Evolutionary conservation across 2,113 vertebrate species (phyloP), one percentile per base, ranked within the genome.

Genomic region (Engystomops pustulosus): DNA sequence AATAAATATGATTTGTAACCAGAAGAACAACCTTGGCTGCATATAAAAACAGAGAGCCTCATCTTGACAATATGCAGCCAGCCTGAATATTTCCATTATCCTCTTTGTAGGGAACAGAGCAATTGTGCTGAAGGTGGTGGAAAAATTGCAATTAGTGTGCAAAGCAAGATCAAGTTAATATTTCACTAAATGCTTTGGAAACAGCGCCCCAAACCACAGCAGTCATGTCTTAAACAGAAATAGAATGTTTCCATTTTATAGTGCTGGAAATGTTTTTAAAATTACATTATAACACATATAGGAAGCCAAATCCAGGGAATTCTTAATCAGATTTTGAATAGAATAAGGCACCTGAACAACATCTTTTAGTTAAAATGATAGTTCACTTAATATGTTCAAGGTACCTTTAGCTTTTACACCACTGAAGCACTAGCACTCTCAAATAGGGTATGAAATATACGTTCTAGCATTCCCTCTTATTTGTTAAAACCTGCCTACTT

Each of bases 131-230:
- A 45, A 36, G 32, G 62, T 67, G 20, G 18, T 72, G 41, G n/a
- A 47, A 49, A 49, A 47, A 47, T 23, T 72, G 69, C 25, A 27
- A 30, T 72, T 30, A 74, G 6, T 27, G 23, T 47, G 41, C 14
- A 74, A 15, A 72, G 68, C 23, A 47, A 47, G 69, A 17, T 20
- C 36, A 74, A 18, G 70, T 74, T 74, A 74, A 74, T 74, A 74
- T 74, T 27, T 49, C 25, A 74, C 70, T 49, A 74, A 74, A 74
- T 25, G 3, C 9, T 38, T 38, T 41, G 68, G 36, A 41, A 70
- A 72, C 69, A 15, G 47, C 4, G 41, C 6, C 38, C 38, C 1
- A 18, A 7, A 18, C 1, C 0, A 6, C 70, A 74, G 44, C 25
- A 47, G 41, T 7, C 20, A 25, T 14, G n/a, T 25, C 15, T 3